phyloP scores from a whole-genome alignment of 2,113 vertebrate species.

The Excalfactoria chinensis region DNA sequence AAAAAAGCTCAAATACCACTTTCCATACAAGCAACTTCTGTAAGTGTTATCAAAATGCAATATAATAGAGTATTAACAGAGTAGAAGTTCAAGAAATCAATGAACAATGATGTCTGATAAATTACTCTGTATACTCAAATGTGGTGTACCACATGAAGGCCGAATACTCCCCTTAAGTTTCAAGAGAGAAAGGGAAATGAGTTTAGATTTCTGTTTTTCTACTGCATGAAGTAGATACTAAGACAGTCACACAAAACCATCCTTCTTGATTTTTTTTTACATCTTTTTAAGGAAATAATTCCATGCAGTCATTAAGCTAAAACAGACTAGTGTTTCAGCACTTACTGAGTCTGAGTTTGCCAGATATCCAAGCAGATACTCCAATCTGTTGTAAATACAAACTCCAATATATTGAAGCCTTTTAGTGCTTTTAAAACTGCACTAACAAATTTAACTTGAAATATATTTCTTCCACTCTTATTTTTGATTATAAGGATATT shows the following conservation, averaged over 20 bases:
- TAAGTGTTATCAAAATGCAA: not conserved
- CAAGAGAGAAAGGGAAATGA: not conserved
- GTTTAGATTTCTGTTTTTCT: not conserved
- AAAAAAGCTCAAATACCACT: not conserved
- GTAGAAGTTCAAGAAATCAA: not conserved
- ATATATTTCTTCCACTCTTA: not conserved
- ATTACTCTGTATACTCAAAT: not conserved
- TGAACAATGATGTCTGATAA: not conserved
- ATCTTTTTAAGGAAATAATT: not conserved
- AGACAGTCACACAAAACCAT: not conserved
- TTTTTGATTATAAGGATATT: not conserved
- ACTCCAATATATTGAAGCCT: not conserved
- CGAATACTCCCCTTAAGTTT: not conserved
- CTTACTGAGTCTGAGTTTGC: not conserved
- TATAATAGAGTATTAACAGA: not conserved
- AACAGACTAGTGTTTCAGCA: not conserved
- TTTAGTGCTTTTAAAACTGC: not conserved
- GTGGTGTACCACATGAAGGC: not conserved
- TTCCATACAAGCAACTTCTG: not conserved
- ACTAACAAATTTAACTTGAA: not conserved
- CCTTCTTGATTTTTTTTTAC: not conserved
- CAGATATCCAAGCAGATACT: not conserved
- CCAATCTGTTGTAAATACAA: too few species aligned
- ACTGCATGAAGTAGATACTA: not conserved
- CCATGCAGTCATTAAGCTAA: rapidly evolving